Conservation (phyloP, 2,113 vertebrate species). For the Arvicanthis niloticus region DNA sequence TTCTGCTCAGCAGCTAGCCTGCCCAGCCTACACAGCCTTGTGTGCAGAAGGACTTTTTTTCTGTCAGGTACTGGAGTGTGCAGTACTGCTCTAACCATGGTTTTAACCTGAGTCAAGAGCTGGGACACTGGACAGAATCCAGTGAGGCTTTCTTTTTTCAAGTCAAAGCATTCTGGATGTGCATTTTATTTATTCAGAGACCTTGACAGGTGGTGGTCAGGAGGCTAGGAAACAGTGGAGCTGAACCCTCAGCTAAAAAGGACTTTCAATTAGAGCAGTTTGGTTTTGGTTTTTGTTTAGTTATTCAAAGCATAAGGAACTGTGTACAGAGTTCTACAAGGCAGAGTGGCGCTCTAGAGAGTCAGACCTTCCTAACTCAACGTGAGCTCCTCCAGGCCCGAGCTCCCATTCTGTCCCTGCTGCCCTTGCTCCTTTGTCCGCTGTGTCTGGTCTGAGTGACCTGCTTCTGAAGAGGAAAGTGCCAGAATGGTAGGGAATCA, state of each 20-base stretch:
- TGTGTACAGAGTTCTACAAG: neutral
- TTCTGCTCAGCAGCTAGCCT: slow-evolving; percentile 13
- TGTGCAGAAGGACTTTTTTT: slow-evolving; percentile 38
- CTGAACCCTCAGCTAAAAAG: slow-evolving; percentile 1
- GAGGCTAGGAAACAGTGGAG: neutral
- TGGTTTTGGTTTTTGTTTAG: neutral
- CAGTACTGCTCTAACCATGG: slow-evolving; percentile 41
- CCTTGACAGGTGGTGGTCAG: neutral
- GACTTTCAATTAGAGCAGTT: neutral
- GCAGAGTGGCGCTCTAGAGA: neutral
- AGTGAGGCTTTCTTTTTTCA: slow-evolving; percentile 27
- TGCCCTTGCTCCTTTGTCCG: neutral
- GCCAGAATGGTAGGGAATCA: neutral
- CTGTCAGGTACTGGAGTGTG: slow-evolving; percentile 47
- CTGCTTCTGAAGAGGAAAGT: slow-evolving; percentile 29
- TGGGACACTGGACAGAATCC: slow-evolving; percentile 71
- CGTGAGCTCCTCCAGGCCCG: slow-evolving; percentile 19
- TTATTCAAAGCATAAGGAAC: slow-evolving; percentile 7
- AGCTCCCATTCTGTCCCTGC: neutral
- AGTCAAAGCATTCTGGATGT: slow-evolving; percentile 43
- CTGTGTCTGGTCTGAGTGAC: neutral
- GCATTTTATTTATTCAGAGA: slow-evolving; percentile 48
- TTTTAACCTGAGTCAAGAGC: slow-evolving; percentile 60
- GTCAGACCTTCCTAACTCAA: neutral
- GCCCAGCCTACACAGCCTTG: slow-evolving; percentile 48